phyloP scores from a whole-genome alignment of 2,797 vertebrate species.

The Euphonia xanthogaster region DNA sequence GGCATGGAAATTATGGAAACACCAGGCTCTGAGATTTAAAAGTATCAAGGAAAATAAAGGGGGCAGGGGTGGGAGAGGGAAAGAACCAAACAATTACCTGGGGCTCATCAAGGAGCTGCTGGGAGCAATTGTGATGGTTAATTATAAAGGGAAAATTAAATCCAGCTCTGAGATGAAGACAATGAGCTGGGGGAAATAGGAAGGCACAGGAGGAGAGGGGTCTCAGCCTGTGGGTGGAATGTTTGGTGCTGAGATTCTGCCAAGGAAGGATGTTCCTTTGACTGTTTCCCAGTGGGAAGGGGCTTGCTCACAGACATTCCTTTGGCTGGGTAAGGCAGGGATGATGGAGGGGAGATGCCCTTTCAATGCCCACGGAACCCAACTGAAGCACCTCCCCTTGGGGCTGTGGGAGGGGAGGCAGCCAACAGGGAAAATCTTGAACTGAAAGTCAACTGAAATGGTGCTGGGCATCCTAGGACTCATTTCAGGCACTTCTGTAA shows the following conservation, averaged over 20 bases:
- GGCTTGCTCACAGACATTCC: accelerated
- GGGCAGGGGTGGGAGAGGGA: accelerated
- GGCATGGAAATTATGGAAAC: slow-evolving; percentile 22
- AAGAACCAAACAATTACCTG: slow-evolving; percentile 52
- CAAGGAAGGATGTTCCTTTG: not conserved
- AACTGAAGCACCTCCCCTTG: not conserved
- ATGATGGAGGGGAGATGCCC: not conserved
- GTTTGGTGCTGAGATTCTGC: not conserved
- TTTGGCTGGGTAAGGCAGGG: accelerated
- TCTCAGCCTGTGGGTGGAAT: not conserved
- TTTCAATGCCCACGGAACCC: not conserved
- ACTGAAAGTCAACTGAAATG: not conserved
- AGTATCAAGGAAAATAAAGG: not conserved
- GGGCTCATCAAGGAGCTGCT: slow-evolving; percentile 41
- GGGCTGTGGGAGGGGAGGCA: not conserved
- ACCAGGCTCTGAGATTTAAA: slow-evolving; percentile 49
- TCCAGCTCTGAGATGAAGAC: not conserved
- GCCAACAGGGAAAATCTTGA: accelerated
- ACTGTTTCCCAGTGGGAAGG: not conserved
- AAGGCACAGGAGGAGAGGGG: not conserved
- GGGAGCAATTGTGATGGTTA: slow-evolving; percentile 25
- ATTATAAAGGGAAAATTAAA: slow-evolving; percentile 67
- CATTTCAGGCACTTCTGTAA: accelerated
- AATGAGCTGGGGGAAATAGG: not conserved
- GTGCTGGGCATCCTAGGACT: not conserved